Evolutionary conservation across 2,797 vertebrate genomes (phyloP), one percentile per base, ranked within the genome.

Genomic region (Pangasius djambal): DNA sequence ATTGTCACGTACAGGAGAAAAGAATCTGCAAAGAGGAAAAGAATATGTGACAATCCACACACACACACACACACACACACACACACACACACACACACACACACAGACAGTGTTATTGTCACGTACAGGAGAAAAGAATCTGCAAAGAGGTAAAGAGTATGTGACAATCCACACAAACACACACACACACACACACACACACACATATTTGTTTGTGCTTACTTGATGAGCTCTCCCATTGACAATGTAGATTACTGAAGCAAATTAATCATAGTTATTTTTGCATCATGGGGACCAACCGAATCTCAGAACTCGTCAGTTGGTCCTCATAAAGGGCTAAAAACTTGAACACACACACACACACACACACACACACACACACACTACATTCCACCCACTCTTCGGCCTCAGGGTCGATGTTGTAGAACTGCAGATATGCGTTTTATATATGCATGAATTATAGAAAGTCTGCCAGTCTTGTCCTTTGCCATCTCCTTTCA

Each of bases 1-100:
- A 82, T 86, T 86, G 86, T 88, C 74, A 85, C 83, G 61, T 61
- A 50, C 75, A 74, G 70, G 55, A 84, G 83, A 78, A 74, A 83
- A 75, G 67, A 89, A 34, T 28, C 20, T 65, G 87, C 7, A 70
- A 88, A 85, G 55, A 79, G 18, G 20, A 79, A 88, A 86, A 67
- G 69, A 85, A 83, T 86, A 65, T 52, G 65, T 6, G 28, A 78
- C 72, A 81, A 40, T 82, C n/a, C 48, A 86, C 63, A 61, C 74
- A 87, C 81, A 85, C 86, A 87, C 50, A 44, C 59, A 83, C 57
- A 82, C 52, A 67, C 57, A 83, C 55, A 37, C 75, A 78, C 48
- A 78, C 72, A 75, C 72, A 75, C 72, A 83, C 57, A 82, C 52
- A 67, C 57, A 83, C 55, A 37, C 75, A 78, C 48, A 78, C 72